Percentiles rank a stretch among this genome's conserved stretches.
phyloP scores from a whole-genome alignment of 2,888 invertebrate genomes.

The Julus scandinavius region DNA sequence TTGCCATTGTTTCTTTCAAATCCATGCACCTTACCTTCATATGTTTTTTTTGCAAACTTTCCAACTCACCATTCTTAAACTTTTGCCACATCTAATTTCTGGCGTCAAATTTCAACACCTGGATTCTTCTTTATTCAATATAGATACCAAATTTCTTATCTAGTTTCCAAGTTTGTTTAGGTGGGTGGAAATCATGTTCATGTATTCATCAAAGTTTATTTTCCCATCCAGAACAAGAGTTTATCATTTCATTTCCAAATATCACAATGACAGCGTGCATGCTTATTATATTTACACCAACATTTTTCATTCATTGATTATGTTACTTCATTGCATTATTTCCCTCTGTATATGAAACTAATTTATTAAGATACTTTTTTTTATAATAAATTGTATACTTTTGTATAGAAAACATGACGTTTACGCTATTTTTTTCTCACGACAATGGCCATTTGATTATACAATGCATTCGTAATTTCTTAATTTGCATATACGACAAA shows the following conservation, averaged over 20 bases:
- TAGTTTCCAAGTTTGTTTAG: neutral
- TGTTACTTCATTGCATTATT: conserved; percentile 18
- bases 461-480: neutral
- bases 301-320: conserved; percentile 35
- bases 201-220: neutral
- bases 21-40: neutral
- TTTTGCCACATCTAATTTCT: neutral
- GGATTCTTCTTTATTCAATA: too few relatives aligned
- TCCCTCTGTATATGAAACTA: conserved; percentile 10
- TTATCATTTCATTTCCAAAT: neutral
- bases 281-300: neutral
- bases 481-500: neutral
- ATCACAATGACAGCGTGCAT: neutral
- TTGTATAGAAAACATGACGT: conserved; percentile 6
- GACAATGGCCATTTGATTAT: neutral
- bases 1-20: neutral
- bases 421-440: neutral
- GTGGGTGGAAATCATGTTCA: neutral
- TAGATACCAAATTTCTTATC: neutral
- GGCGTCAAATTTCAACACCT: neutral
- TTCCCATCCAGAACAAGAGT: neutral
- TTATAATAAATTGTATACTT: conserved; percentile 42
- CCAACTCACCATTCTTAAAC: neutral
- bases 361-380: conserved; percentile 33
- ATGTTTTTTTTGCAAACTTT: neutral